Percentiles rank a stretch among this genome's conserved stretches.
These are phyloP conservation scores for Spialia ferax DNA, from an alignment of 2,888 invertebrate genomes.

Conservation along the genomic window DNA sequence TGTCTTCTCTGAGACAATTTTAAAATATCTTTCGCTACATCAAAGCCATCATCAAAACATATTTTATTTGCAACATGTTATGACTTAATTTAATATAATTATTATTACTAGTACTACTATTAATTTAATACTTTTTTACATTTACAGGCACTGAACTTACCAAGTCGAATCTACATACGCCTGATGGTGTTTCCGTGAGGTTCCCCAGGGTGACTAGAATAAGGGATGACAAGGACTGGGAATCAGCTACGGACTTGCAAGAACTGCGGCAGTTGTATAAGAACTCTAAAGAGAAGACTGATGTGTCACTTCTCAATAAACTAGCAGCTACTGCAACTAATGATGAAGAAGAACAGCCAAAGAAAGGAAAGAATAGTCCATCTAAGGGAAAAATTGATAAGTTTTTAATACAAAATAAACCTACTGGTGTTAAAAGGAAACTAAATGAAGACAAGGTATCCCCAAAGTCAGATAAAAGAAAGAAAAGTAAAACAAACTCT, in stretches of 20 bases:
- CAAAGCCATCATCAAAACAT: neutral
- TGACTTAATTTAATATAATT: too few species aligned
- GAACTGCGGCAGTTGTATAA: slow-evolving; percentile 90
- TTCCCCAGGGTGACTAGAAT: slow-evolving; percentile 96
- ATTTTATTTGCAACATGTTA: too few species aligned
- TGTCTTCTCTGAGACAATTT: too few species aligned
- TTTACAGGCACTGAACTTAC: slow-evolving; percentile 91
- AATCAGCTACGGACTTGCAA: slow-evolving; percentile 92
- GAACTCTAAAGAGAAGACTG: slow-evolving; percentile 89
- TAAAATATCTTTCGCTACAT: too few species aligned
- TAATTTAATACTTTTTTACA: neutral
- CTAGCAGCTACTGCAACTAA: slow-evolving; percentile 62
- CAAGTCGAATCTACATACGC: slow-evolving; percentile 94
- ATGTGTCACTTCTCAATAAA: slow-evolving; percentile 85
- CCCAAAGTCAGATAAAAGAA: slow-evolving; percentile 41
- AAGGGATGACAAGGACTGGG: slow-evolving; percentile 94
- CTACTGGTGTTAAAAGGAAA: slow-evolving; percentile 33
- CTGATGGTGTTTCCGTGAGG: slow-evolving; percentile 96
- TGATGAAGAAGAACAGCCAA: slow-evolving; percentile 55
- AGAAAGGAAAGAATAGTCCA: slow-evolving; percentile 66
- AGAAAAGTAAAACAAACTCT: slow-evolving; percentile 42
- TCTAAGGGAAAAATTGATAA: slow-evolving; percentile 48
- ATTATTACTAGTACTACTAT: too few species aligned
- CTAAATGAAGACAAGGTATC: slow-evolving; percentile 37
- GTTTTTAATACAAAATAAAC: slow-evolving; percentile 42